phyloP scores from a whole-genome alignment of 1,140 invertebrate genomes.

The Copidosoma floridanum region DNA sequence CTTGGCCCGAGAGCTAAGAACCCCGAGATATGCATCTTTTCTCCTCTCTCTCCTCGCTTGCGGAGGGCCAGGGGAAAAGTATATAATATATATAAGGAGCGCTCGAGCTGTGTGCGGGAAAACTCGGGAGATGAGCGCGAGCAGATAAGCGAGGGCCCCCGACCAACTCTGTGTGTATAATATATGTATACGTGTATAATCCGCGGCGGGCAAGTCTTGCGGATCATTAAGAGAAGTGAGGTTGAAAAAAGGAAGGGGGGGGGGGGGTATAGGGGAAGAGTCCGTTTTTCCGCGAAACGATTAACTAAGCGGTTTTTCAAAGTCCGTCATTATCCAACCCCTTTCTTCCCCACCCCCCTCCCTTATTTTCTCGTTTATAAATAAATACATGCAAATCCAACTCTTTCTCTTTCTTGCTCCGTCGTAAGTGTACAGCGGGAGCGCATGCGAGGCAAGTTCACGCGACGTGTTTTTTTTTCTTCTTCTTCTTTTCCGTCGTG shows the following conservation, averaged over 20 bases:
- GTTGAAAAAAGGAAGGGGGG: not conserved
- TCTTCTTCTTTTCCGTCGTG: not conserved
- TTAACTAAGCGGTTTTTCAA: not conserved
- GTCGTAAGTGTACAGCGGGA: too few species aligned
- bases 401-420: too few species aligned
- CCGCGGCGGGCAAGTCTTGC: not conserved
- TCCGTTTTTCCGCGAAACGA: not conserved
- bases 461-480: not conserved
- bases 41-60: too few species aligned
- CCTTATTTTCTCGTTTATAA: too few species aligned
- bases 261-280: not conserved
- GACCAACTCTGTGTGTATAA: too few species aligned
- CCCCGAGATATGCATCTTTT: constrained; percentile 11
- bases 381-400: not conserved
- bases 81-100: too few species aligned
- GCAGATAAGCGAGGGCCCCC: too few species aligned
- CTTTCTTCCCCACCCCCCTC: too few species aligned
- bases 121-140: too few species aligned
- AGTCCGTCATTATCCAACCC: not conserved
- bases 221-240: constrained; percentile 15
- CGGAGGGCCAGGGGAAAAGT: too few species aligned
- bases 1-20: constrained; percentile 6
- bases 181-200: constrained; percentile 11
- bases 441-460: too few species aligned
- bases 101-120: too few species aligned